phyloP scores from a whole-genome alignment of 2,797 vertebrate species.

The Adelosebastes latens region DNA sequence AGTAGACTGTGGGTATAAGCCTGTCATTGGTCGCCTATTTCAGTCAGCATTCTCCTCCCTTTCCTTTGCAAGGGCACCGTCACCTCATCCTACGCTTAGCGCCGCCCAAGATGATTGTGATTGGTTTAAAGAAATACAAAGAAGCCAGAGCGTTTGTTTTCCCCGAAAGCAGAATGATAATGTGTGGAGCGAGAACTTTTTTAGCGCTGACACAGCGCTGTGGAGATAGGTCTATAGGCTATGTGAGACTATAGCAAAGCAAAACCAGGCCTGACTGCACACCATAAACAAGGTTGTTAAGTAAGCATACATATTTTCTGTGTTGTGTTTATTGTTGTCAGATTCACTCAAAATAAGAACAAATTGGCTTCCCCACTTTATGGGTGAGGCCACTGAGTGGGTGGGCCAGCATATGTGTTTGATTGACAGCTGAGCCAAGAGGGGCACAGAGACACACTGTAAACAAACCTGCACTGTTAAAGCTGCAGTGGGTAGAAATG shows the following conservation, averaged over 20 bases:
- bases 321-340: neutral
- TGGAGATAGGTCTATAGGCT: too few relatives aligned
- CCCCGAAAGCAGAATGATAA: neutral
- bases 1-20: neutral
- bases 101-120: neutral
- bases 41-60: neutral
- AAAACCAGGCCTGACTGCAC: neutral
- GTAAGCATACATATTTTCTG: neutral
- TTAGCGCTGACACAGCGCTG: too few relatives aligned
- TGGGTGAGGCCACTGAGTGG: too few relatives aligned
- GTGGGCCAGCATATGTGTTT: too few relatives aligned
- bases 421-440: too few relatives aligned
- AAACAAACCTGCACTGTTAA: neutral
- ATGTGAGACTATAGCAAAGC: neutral
- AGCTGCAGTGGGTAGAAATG: neutral
- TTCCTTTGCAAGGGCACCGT: neutral
- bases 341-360: neutral
- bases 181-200: too few relatives aligned
- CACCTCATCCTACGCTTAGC: neutral
- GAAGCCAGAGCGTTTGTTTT: too few relatives aligned
- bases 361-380: too few relatives aligned
- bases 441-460: neutral
- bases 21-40: neutral
- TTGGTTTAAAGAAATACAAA: neutral
- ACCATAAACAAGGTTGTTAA: neutral